These are phyloP conservation scores for Acropternis orthonyx DNA, from an alignment of 2,797 vertebrate species.

Conservation along the genomic window DNA sequence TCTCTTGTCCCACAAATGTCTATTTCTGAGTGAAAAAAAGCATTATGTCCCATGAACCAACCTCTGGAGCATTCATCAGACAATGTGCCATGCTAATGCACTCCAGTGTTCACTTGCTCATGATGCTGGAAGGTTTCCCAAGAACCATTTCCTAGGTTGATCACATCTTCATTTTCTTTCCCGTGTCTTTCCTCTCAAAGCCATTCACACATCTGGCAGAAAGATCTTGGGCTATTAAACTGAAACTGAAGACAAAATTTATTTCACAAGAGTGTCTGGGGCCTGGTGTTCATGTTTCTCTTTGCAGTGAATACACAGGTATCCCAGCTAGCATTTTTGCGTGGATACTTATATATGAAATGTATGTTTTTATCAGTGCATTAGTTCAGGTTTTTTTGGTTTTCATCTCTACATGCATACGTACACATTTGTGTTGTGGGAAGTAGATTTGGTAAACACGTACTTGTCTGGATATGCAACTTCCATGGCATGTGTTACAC, in stretches of 20 bases:
- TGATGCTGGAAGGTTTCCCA: constrained; percentile 27
- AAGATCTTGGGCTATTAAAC: constrained; percentile 44
- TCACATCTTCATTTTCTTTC: constrained; percentile 50
- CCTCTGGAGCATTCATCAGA: neutral
- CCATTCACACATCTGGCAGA: constrained; percentile 39
- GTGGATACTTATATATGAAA: neutral
- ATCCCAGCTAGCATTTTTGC: neutral
- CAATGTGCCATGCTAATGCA: neutral
- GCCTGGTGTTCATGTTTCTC: neutral
- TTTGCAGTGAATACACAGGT: neutral
- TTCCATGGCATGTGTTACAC: neutral
- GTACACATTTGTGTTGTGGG: neutral
- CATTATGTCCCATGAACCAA: neutral
- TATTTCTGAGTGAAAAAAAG: constrained; percentile 15
- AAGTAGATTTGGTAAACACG: neutral
- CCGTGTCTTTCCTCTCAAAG: neutral
- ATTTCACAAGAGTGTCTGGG: constrained; percentile 36
- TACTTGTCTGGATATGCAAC: neutral
- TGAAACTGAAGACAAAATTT: constrained; percentile 48
- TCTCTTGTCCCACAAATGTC: neutral
- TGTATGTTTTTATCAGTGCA: neutral
- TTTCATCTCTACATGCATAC: neutral
- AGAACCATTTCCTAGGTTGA: constrained; percentile 50
- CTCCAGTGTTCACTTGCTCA: neutral
- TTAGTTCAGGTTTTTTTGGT: neutral